Base-by-base conservation (phyloP, 2,113 vertebrate species). In the Planiliza haematocheilus region DNA sequence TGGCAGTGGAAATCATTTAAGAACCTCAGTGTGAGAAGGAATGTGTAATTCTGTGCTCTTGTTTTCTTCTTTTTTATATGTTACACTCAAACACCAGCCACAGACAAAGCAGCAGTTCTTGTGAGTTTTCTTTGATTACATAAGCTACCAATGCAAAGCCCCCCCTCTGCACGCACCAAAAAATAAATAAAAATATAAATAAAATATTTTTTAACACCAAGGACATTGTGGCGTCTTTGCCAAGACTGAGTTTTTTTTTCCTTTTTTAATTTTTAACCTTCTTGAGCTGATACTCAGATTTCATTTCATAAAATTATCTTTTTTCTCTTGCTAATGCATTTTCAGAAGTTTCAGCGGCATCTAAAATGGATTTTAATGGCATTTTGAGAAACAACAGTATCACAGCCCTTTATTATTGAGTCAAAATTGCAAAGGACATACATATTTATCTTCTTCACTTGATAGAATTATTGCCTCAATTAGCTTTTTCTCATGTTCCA, bases 101-200 rank as follows among this genome's bases (percentile, higher is more conserved):
- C 74, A 74, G 86, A 86, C 85, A 70, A 81, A 79, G 77, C 81
- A 77, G 70, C 62, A 76, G 68, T 49, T 80, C 69, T 74, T 74
- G 81, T 85, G 86, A 75, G 82, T 88, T 82, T 73, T 64, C 84
- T 91, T 90, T 89, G 84, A 88, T 88, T 82, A 62, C 74, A 38
- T 46, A 57, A 70, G 61, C 55, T 60, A 60, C 69, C 72, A 58
- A 58, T 62, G 74, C 68, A 73, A 74, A 77, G 52, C 58, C 62
- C 56, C 51, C n/a, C 62, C n/a, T 60, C 79, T 55, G 53, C 21
- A 24, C 41, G 63, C 20, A 65, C 49, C 58, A 51, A 69, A 74
- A 75, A 61, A 3, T n/a, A n/a, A n/a, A n/a, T n/a, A n/a, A n/a
- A n/a, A n/a, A n/a, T n/a, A n/a, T n/a, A n/a, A n/a, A n/a, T n/a